Conservation (phyloP, 2,113 vertebrate genomes). For the Cichladusa arquata region DNA sequence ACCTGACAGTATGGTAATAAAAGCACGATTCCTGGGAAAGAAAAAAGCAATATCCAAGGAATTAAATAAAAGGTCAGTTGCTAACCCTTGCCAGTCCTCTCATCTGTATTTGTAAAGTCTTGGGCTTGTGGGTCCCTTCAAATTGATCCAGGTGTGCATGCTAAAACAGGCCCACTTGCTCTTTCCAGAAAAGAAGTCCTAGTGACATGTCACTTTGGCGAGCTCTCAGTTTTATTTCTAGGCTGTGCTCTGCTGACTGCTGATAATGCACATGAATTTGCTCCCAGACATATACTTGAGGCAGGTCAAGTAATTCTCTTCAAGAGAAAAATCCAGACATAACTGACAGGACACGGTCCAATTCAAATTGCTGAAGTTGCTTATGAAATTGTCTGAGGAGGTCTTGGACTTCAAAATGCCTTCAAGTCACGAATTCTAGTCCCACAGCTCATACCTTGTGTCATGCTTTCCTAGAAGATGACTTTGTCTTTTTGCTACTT, state of each 20-base stretch:
- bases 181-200: background rate
- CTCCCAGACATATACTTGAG: background rate
- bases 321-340: background rate
- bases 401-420: background rate
- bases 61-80: background rate
- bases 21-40: background rate
- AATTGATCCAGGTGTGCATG: background rate
- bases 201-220: background rate
- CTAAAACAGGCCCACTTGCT: background rate
- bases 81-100: background rate
- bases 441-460: background rate
- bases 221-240: background rate
- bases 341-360: background rate
- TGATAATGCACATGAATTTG: background rate
- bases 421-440: background rate
- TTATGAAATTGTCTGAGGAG: background rate
- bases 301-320: background rate
- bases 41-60: background rate
- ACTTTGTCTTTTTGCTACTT: background rate
- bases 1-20: background rate
- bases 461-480: background rate
- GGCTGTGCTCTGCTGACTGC: background rate
- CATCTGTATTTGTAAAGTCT: background rate
- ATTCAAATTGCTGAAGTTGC: background rate
- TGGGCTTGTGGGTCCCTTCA: background rate